Conservation (phyloP, 2,888 invertebrate species). For the Leptura quadrifasciata region DNA sequence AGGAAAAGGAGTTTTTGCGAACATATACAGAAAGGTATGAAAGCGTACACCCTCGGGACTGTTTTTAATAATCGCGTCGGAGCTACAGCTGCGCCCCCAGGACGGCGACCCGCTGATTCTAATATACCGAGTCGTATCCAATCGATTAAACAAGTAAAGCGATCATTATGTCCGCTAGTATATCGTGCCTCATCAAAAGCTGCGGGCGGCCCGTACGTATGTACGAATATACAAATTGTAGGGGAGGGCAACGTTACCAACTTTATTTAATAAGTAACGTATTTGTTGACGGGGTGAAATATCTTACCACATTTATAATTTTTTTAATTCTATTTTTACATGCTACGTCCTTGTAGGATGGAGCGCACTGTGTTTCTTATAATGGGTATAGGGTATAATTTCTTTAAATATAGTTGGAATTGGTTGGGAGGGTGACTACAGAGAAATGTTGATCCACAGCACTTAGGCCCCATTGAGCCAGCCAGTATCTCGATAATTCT, state of each 20-base stretch:
- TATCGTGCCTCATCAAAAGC: constrained; percentile 61
- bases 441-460: too few relatives aligned
- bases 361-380: too few relatives aligned
- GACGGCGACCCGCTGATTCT: constrained; percentile 59
- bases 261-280: constrained; percentile 39
- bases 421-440: too few relatives aligned
- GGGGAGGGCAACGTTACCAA: constrained; percentile 41
- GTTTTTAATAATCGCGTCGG: constrained; percentile 63
- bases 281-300: background rate
- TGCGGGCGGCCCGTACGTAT: constrained; percentile 60
- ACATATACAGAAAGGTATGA: constrained; percentile 40
- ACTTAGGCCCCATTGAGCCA: too few relatives aligned
- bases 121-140: constrained; percentile 64
- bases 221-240: constrained; percentile 52
- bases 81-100: constrained; percentile 62
- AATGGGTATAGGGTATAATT: too few relatives aligned
- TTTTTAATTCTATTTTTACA: too few relatives aligned
- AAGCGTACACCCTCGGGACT: constrained; percentile 56
- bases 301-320: too few relatives aligned
- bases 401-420: too few relatives aligned
- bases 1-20: constrained; percentile 40
- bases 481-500: too few relatives aligned
- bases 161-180: constrained; percentile 62
- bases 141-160: constrained; percentile 68
- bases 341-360: too few relatives aligned